Percentiles rank a stretch among this genome's conserved stretches.
These are phyloP conservation scores for Vesta saturnalis DNA, from an alignment of 2,888 invertebrate genomes.

Conservation along the genomic window DNA sequence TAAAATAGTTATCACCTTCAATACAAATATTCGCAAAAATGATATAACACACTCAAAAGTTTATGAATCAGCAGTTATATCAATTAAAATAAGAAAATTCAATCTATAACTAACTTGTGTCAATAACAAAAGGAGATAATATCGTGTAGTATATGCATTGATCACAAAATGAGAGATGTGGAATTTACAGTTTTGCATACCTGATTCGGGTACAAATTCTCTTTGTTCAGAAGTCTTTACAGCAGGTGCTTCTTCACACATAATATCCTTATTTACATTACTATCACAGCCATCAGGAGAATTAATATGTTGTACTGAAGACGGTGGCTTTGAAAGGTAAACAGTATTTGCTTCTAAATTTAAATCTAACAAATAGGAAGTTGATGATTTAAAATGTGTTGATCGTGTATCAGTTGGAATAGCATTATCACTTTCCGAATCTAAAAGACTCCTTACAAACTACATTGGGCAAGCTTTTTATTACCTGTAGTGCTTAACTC, in stretches of 20 bases:
- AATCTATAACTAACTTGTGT: too few species aligned
- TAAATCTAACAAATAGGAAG: slow-evolving; percentile 70
- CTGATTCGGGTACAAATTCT: slow-evolving; percentile 59
- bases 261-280: slow-evolving; percentile 33
- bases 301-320: slow-evolving; percentile 45
- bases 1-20: too few species aligned
- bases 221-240: slow-evolving; percentile 63
- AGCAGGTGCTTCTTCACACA: slow-evolving; percentile 50
- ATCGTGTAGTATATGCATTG: too few species aligned
- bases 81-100: too few species aligned
- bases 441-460: slow-evolving; percentile 50
- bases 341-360: slow-evolving; percentile 73
- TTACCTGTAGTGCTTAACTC: slow-evolving; percentile 62
- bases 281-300: slow-evolving; percentile 41
- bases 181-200: too few species aligned
- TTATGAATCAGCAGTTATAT: too few species aligned
- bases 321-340: slow-evolving; percentile 64
- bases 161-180: not conserved
- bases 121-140: too few species aligned
- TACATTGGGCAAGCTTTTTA: too few species aligned
- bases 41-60: too few species aligned
- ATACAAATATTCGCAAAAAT: too few species aligned
- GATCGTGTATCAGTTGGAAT: slow-evolving; percentile 54
- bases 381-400: slow-evolving; percentile 57
- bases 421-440: slow-evolving; percentile 61